A percentile compares a stretch with the other conserved stretches of the same genome.
These are phyloP conservation scores for Glareola pratincola DNA, from an alignment of 2,113 vertebrate species.

Conservation along the genomic window DNA sequence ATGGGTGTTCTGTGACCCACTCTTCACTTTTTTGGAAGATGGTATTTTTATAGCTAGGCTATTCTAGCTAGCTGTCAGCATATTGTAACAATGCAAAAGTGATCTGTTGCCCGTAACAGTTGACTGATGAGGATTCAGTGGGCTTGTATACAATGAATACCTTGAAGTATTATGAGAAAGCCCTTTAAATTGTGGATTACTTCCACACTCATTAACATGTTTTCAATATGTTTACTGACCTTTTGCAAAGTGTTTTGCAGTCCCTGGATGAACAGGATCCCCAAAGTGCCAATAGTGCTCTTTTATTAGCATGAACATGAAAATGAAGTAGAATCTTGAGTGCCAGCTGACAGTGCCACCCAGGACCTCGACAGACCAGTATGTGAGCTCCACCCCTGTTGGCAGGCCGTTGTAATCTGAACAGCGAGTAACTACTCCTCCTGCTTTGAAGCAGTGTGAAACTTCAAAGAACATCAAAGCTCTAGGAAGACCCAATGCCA, in stretches of 20 bases:
- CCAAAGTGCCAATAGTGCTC: background rate
- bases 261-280: background rate
- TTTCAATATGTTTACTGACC: background rate
- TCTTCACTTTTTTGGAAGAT: background rate
- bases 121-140: background rate
- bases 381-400: background rate
- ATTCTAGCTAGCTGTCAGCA: background rate
- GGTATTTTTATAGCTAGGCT: background rate
- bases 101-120: background rate
- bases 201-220: background rate
- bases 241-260: background rate
- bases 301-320: background rate
- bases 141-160: background rate
- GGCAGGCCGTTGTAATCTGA: background rate
- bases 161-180: background rate
- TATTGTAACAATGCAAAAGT: background rate
- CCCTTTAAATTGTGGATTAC: background rate
- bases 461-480: constrained; percentile 29
- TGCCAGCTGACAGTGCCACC: background rate
- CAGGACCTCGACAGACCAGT: background rate
- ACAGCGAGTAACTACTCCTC: background rate
- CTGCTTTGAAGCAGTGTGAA: constrained; percentile 8
- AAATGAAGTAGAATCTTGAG: background rate
- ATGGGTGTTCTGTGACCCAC: background rate
- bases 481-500: background rate